Conservation (phyloP, 2,888 invertebrate genomes). For the Operophtera brumata region DNA sequence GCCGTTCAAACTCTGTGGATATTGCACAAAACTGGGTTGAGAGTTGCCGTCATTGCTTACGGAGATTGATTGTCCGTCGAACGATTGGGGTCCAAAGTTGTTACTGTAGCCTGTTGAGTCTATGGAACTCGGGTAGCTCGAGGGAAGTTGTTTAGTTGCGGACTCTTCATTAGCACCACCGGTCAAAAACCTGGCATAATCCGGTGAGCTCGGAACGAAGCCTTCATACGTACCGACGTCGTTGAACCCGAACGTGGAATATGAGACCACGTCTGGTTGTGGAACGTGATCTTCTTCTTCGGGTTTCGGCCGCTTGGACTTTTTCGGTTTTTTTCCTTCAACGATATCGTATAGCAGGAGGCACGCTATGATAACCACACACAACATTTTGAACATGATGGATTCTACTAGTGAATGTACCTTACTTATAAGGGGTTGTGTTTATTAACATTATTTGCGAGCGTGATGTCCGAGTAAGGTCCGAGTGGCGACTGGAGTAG, state of each 20-base stretch:
- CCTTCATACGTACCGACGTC: constrained; percentile 69
- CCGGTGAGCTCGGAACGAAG: constrained; percentile 69
- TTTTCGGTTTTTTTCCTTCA: constrained; percentile 58
- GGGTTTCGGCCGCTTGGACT: constrained; percentile 54
- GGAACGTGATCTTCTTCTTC: constrained; percentile 58
- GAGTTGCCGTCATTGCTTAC: constrained; percentile 44
- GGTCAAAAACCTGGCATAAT: constrained; percentile 59
- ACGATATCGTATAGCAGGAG: constrained; percentile 43
- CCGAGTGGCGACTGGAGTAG: constrained; percentile 62
- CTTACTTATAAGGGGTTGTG: constrained; percentile 34
- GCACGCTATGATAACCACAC: constrained; percentile 50
- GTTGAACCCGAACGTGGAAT: constrained; percentile 73
- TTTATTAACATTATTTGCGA: constrained; percentile 58
- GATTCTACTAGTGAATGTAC: constrained; percentile 40
- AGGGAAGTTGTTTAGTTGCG: constrained; percentile 61
- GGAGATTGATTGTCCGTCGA: constrained; percentile 46
- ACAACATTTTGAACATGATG: constrained; percentile 63
- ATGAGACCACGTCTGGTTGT: constrained; percentile 69
- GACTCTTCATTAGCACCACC: constrained; percentile 55
- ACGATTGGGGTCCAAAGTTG: constrained; percentile 47
- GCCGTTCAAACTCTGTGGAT: constrained; percentile 51
- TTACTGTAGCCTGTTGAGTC: constrained; percentile 55
- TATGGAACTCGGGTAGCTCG: constrained; percentile 66
- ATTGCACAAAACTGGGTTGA: constrained; percentile 55
- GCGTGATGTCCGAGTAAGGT: constrained; percentile 59